Conservation (phyloP, 2,888 invertebrate genomes). For the Ornithoptera alexandrae region DNA sequence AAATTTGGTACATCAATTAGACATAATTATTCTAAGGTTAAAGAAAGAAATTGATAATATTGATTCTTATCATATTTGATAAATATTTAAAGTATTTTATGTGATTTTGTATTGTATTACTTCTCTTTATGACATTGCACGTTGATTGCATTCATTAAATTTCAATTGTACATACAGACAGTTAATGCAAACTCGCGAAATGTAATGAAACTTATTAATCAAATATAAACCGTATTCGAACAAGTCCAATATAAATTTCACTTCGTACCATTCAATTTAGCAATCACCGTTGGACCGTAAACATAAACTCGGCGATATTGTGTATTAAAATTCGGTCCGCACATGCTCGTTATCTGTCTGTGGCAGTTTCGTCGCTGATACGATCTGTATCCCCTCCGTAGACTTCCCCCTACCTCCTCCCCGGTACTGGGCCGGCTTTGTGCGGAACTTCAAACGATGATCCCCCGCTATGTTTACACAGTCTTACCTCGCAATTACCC, state of each 20-base stretch:
- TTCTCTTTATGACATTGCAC: background rate
- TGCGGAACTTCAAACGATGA: conserved; percentile 62
- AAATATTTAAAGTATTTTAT: too few relatives aligned
- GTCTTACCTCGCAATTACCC: conserved; percentile 24
- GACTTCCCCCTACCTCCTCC: conserved; percentile 34
- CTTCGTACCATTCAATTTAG: conserved; percentile 29
- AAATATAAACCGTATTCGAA: background rate
- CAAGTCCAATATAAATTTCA: conserved; percentile 18
- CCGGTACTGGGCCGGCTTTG: conserved; percentile 50
- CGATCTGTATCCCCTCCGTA: conserved; percentile 53
- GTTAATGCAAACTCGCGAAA: background rate
- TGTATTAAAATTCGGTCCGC: conserved; percentile 68
- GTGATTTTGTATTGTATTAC: too few relatives aligned
- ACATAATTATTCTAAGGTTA: background rate
- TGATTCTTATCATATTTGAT: background rate
- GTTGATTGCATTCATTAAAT: background rate
- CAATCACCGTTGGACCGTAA: conserved; percentile 27
- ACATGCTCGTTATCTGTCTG: conserved; percentile 69
- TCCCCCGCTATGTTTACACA: conserved; percentile 38
- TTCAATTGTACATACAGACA: background rate
- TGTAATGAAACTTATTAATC: background rate
- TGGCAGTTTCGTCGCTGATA: conserved; percentile 71
- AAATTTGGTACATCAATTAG: background rate
- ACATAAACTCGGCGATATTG: conserved; percentile 28
- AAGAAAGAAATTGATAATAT: background rate